Conservation (phyloP, 2,888 invertebrate species). For the Orchesella flavescens region DNA sequence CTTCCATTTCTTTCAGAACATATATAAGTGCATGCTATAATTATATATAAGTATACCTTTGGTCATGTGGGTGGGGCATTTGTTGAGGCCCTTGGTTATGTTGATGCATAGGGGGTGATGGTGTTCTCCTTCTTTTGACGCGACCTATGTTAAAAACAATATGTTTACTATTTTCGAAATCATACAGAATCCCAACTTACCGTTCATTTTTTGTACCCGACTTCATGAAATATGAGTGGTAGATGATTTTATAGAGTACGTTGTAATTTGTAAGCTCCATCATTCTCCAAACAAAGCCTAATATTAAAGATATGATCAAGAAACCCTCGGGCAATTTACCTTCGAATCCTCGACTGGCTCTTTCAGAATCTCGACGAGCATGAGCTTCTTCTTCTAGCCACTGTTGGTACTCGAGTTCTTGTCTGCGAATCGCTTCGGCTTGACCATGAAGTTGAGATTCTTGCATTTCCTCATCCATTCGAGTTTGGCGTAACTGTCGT, state of each 20-base stretch:
- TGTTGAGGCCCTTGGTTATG: not conserved
- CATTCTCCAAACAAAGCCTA: not conserved
- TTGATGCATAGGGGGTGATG: slow-evolving; percentile 10
- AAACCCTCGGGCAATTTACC: slow-evolving; percentile 11
- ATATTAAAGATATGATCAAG: not conserved
- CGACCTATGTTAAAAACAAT: slow-evolving; percentile 14
- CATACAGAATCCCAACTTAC: not conserved
- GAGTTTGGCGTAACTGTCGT: slow-evolving; percentile 6
- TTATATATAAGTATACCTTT: not conserved
- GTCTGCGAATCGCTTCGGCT: slow-evolving; percentile 39
- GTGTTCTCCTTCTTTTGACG: slow-evolving; percentile 29
- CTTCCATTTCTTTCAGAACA: no score
- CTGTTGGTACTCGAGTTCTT: slow-evolving; percentile 34
- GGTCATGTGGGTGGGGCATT: not conserved
- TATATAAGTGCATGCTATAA: not conserved
- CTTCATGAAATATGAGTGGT: not conserved
- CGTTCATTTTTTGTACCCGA: not conserved
- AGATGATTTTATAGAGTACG: not conserved
- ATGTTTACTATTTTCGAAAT: not conserved
- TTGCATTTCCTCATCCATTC: slow-evolving; percentile 33
- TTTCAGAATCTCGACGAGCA: slow-evolving; percentile 9
- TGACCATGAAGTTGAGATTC: slow-evolving; percentile 33
- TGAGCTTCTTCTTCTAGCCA: slow-evolving; percentile 55
- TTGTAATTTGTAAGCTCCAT: not conserved
- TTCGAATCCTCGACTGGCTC: slow-evolving; percentile 39